phyloP scores from a whole-genome alignment of 2,888 invertebrate species.

The Pristionchus exspectatus region DNA sequence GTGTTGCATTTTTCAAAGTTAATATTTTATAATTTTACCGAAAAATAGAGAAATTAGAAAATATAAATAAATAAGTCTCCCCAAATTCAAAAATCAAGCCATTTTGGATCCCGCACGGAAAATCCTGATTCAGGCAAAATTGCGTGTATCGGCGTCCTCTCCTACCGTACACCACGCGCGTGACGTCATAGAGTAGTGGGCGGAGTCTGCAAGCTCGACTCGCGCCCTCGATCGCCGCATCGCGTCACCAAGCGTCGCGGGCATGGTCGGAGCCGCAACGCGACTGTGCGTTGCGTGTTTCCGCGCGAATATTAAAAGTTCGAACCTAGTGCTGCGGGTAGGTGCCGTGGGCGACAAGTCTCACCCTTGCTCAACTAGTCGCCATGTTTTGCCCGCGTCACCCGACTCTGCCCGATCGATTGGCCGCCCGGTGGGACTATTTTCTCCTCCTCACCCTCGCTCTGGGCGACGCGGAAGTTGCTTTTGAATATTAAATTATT shows the following conservation, averaged over 20 bases:
- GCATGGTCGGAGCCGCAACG: constrained; percentile 33
- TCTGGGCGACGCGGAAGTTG: neutral
- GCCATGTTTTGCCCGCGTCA: neutral
- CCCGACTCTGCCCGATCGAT: constrained; percentile 20
- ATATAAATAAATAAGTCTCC: neutral
- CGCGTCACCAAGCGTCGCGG: constrained; percentile 51
- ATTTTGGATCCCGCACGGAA: constrained; percentile 3
- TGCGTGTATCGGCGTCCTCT: neutral
- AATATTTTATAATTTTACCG: neutral
- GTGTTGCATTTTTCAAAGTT: neutral
- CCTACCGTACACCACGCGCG: neutral
- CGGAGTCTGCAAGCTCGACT: neutral
- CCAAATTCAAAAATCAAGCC: neutral
- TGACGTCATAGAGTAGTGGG: neutral
- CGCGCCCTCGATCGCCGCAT: constrained; percentile 18
- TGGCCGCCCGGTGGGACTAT: neutral
- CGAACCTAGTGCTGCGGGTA: neutral
- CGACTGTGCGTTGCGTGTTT: constrained; percentile 53
- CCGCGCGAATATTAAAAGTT: constrained; percentile 52
- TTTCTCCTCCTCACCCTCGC: neutral
- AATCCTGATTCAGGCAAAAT: neutral
- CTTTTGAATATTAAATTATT: neutral
- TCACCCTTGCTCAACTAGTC: neutral
- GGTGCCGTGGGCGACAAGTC: neutral
- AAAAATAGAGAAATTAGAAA: neutral